Evolutionary conservation across 2,888 invertebrate species (phyloP), one percentile per base, ranked within the genome.

Genomic region (Stramonita haemastoma): DNA sequence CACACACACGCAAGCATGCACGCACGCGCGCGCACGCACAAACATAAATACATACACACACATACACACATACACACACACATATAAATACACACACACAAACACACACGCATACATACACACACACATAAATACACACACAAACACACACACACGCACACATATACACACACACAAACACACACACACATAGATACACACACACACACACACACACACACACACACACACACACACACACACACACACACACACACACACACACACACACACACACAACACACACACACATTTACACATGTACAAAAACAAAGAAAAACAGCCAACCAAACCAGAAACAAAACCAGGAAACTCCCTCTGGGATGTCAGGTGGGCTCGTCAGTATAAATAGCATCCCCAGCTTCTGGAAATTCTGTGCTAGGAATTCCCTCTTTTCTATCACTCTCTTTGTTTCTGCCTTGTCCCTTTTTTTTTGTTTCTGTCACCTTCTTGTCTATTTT

Each of bases 211-310:
- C 73, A 73, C 26, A 73, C 73, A 73, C 26, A 73, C 73, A 73
- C 73, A 73, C 73, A 73, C 26, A 73, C 73, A 73, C 26, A 73
- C 26, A 81, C 34, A 81, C 81, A 81, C 5, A 32, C 13, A 32
- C 8, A 81, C 32, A 81, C 8, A 32, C 32, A 81, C 8, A 81
- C 32, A 81, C 8, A 36, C 32, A 81, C 8, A 36, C 32, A 81
- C 8, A 36, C 32, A 81, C 32, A 36, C 32, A 83, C 0, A 46
- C 34, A 83, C 66, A 86, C 32, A 66, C n/a, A n/a, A n/a, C 32
- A 86, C 66, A 86, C 32, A 86, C 85, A 86, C 29, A 29, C 86
- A 86, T 60, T 60, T 29, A 86, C 29, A 32, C 86, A 86, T 29
- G 29, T 60, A 60, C 29, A 86, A n/a, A 86, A 19, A 26, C 57